Percentiles rank a stretch among this genome's conserved stretches.
Evolutionary conservation across 2,888 invertebrate species (phyloP).

Genomic region (Ecliptopera silaceata): DNA sequence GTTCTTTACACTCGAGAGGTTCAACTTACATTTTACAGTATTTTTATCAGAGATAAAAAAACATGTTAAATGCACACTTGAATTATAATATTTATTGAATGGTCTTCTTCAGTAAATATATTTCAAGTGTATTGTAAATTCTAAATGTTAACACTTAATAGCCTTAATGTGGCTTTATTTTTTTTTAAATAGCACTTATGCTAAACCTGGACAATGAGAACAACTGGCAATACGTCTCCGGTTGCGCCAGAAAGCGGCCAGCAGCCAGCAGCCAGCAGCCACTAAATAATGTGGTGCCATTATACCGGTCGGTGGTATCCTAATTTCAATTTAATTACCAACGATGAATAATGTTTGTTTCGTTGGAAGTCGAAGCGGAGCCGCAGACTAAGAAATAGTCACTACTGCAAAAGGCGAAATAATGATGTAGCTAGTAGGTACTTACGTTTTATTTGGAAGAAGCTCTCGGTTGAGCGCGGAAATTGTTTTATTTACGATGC

Average conservation of each 20-base stretch:
- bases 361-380: constrained; percentile 1
- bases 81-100: too few relatives aligned
- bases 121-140: too few relatives aligned
- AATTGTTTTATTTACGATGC: constrained; percentile 1
- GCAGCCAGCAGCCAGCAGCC: too few relatives aligned
- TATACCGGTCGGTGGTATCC: background rate
- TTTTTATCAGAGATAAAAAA: too few relatives aligned
- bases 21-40: background rate
- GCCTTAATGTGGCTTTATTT: too few relatives aligned
- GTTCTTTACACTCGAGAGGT: constrained; percentile 21
- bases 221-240: too few relatives aligned
- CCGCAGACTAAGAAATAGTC: background rate
- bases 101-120: too few relatives aligned
- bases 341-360: constrained; percentile 1
- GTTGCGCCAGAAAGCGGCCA: too few relatives aligned
- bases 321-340: constrained; percentile 10
- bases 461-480: background rate
- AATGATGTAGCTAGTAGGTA: background rate
- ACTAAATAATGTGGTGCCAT: background rate
- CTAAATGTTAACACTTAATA: too few relatives aligned
- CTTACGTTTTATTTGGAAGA: background rate
- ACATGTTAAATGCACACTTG: too few relatives aligned
- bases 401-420: constrained; percentile 5
- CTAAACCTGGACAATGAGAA: too few relatives aligned
- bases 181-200: too few relatives aligned